These are phyloP conservation scores for Cheirogaleus major DNA, from an alignment of 2,797 vertebrate species.

Conservation along the genomic window DNA sequence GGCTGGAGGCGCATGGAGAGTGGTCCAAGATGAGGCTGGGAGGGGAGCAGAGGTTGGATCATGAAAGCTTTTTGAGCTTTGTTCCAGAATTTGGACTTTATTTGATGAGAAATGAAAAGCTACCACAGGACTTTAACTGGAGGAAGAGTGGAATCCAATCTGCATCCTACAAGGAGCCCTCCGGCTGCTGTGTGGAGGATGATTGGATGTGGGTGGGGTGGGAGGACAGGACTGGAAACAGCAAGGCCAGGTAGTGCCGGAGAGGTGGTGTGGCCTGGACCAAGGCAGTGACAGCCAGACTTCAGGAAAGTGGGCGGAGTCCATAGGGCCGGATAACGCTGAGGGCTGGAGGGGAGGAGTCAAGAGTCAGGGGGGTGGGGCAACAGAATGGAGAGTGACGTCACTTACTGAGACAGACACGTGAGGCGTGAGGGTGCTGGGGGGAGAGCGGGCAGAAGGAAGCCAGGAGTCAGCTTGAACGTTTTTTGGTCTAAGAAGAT, in stretches of 20 bases:
- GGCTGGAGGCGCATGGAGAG: neutral
- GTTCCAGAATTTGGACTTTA: neutral
- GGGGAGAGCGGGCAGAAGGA: neutral
- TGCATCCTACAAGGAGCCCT: neutral
- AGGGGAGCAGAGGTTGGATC: neutral
- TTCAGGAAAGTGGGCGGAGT: neutral
- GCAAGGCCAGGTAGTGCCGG: neutral
- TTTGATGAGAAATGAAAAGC: neutral
- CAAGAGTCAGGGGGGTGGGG: neutral
- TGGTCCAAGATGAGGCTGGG: neutral
- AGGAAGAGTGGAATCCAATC: neutral
- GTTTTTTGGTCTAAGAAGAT: neutral
- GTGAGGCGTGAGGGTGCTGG: rapidly evolving
- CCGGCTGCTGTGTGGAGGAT: neutral
- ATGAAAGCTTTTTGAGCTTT: neutral
- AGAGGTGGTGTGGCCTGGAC: neutral
- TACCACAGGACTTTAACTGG: neutral
- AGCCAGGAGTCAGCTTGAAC: neutral
- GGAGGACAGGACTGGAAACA: neutral
- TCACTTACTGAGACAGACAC: neutral
- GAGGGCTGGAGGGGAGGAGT: neutral
- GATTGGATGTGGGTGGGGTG: neutral
- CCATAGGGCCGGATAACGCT: neutral
- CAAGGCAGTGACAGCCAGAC: neutral
- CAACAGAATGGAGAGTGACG: neutral